Evolutionary conservation across 2,113 vertebrate genomes (phyloP).

Genomic region (Sebastes schlegelii): DNA sequence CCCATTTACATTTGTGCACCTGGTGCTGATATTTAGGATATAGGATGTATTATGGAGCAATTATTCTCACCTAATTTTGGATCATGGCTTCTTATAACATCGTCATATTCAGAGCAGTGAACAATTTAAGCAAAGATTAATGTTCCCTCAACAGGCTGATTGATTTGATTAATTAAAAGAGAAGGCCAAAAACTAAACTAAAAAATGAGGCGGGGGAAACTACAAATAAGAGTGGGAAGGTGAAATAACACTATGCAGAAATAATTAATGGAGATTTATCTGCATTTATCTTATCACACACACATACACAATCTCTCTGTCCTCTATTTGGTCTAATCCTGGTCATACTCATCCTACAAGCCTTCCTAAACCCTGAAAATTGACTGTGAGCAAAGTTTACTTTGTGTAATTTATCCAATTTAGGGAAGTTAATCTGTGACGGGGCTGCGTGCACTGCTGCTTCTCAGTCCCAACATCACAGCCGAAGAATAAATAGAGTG

Average conservation of each 20-base stretch:
- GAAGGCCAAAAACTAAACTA: background rate
- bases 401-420: conserved; percentile 72
- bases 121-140: background rate
- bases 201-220: background rate
- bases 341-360: conserved; percentile 10
- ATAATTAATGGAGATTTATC: background rate
- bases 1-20: background rate
- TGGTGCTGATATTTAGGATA: background rate
- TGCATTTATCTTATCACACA: background rate
- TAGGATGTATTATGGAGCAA: background rate
- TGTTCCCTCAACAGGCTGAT: background rate
- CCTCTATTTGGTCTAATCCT: conserved; percentile 22
- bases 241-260: background rate
- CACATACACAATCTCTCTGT: background rate
- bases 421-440: conserved; percentile 47
- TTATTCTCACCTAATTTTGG: background rate
- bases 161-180: background rate
- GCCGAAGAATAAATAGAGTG: conserved; percentile 22
- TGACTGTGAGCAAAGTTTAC: conserved; percentile 62
- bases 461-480: conserved; percentile 8
- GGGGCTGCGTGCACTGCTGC: conserved; percentile 21
- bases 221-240: background rate
- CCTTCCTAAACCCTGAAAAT: conserved; percentile 46
- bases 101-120: background rate
- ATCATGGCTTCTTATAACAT: background rate